Percentiles rank a stretch among this genome's conserved stretches.
These are phyloP conservation scores for Vireo altiloquus DNA, from an alignment of 2,113 vertebrate species.

Conservation along the genomic window DNA sequence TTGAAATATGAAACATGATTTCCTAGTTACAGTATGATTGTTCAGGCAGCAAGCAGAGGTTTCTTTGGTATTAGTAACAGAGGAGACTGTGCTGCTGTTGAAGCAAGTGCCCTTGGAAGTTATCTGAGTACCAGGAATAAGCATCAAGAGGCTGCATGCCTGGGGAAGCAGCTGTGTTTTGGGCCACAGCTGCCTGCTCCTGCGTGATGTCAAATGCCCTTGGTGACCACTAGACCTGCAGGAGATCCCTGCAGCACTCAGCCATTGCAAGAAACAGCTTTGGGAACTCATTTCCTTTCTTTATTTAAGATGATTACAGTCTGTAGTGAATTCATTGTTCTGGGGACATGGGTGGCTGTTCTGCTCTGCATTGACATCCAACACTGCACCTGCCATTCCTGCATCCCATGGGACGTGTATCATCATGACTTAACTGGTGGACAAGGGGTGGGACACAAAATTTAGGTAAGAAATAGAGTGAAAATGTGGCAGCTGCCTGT, in stretches of 20 bases:
- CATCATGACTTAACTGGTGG: neutral
- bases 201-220: rapidly evolving
- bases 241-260: neutral
- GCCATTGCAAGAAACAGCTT: neutral
- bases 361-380: neutral
- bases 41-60: neutral
- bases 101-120: neutral
- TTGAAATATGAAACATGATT: conserved; percentile 26
- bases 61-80: neutral
- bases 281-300: neutral
- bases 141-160: rapidly evolving
- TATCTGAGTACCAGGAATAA: neutral
- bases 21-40: neutral
- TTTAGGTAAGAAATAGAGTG: neutral
- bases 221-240: neutral
- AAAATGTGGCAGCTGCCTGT: neutral
- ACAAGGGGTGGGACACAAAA: neutral
- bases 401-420: rapidly evolving
- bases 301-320: neutral
- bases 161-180: neutral
- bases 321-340: neutral
- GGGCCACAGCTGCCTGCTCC: neutral
- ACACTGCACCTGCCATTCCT: rapidly evolving
- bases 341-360: neutral
- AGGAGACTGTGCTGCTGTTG: neutral